Conservation (phyloP, 2,797 vertebrate species). For the Gobionotothen gibberifrons region DNA sequence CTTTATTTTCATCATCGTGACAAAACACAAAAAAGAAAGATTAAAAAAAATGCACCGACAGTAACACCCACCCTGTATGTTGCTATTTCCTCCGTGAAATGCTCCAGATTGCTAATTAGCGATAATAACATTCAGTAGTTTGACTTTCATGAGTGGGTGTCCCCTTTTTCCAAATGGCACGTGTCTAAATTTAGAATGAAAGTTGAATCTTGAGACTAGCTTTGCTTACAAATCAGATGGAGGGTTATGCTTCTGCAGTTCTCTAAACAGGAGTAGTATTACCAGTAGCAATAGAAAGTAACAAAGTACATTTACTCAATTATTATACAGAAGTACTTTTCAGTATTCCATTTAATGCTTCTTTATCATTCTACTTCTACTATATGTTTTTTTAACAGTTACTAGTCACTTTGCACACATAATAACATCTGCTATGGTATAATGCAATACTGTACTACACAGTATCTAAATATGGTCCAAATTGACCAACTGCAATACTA, state of each 20-base stretch:
- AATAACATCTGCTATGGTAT: too few relatives aligned
- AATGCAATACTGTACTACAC: too few relatives aligned
- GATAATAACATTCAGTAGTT: constrained; percentile 33
- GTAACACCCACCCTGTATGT: constrained; percentile 16
- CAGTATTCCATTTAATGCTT: too few relatives aligned
- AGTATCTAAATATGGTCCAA: too few relatives aligned
- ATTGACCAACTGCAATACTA: too few relatives aligned
- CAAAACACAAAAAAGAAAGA: constrained; percentile 13
- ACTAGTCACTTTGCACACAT: too few relatives aligned
- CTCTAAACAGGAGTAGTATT: not conserved
- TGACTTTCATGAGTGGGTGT: constrained; percentile 39
- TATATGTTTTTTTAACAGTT: too few relatives aligned
- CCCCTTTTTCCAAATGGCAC: constrained; percentile 2
- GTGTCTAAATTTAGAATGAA: constrained; percentile 22
- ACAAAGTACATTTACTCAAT: too few relatives aligned
- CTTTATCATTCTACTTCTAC: too few relatives aligned
- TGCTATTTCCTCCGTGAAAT: constrained; percentile 18
- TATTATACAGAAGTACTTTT: too few relatives aligned
- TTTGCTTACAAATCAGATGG: constrained; percentile 8
- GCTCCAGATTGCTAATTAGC: constrained; percentile 35
- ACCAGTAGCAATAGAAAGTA: not conserved
- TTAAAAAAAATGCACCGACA: not conserved
- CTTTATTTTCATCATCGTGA: constrained; percentile 15
- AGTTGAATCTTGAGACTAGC: not conserved
- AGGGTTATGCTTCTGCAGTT: not conserved